These are phyloP conservation scores for Pollenia griseotomentosa DNA, from an alignment of 2,888 invertebrate genomes.

Conservation along the genomic window DNA sequence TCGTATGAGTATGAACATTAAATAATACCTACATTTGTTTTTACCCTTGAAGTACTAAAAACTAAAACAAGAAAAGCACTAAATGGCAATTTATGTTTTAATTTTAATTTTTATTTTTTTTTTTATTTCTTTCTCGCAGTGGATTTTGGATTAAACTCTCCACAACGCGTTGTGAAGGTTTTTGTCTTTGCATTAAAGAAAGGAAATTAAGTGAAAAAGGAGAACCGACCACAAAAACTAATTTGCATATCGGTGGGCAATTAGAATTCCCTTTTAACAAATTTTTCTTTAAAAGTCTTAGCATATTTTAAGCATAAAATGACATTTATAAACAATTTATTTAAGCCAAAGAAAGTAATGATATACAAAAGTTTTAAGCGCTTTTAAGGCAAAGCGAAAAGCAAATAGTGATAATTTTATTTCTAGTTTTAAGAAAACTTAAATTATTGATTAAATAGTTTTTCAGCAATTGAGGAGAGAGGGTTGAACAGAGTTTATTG, in stretches of 20 bases:
- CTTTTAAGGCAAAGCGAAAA: not conserved
- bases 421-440: no score
- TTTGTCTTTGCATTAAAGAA: slow-evolving; percentile 15
- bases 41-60: slow-evolving; percentile 37
- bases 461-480: no score
- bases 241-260: slow-evolving; percentile 64
- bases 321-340: slow-evolving; percentile 51
- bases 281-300: slow-evolving; percentile 48
- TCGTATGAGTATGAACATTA: slow-evolving; percentile 9
- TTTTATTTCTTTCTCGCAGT: slow-evolving; percentile 7
- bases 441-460: no score
- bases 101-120: slow-evolving; percentile 34
- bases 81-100: slow-evolving; percentile 61
- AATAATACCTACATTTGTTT: slow-evolving; percentile 24
- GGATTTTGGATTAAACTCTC: slow-evolving; percentile 55
- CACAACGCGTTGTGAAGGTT: not conserved
- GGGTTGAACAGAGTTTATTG: no score
- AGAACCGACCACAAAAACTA: slow-evolving; percentile 17
- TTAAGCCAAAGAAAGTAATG: not conserved
- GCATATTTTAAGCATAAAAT: slow-evolving; percentile 59
- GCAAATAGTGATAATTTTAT: no score
- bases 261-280: slow-evolving; percentile 40
- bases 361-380: not conserved
- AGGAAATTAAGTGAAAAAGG: slow-evolving; percentile 37
- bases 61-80: slow-evolving; percentile 35